Percentiles rank a stretch among this genome's conserved stretches.
Conservation (phyloP, 2,797 vertebrate genomes). For the Delichon dasypus region DNA sequence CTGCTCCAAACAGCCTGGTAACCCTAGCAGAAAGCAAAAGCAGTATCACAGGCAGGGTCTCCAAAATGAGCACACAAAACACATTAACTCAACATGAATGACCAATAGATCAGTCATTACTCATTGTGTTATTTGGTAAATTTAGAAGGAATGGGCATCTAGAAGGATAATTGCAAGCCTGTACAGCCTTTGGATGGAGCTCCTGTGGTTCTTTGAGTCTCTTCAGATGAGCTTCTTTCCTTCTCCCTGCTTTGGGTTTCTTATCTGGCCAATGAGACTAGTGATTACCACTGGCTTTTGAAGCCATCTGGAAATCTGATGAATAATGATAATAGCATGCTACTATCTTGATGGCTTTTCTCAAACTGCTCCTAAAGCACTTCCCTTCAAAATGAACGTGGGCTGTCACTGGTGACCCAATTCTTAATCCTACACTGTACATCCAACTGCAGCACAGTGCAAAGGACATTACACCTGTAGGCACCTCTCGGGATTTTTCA, state of each 20-base stretch:
- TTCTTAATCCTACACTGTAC: neutral
- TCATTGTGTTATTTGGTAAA: neutral
- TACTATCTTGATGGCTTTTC: neutral
- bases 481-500: neutral
- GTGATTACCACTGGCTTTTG: neutral
- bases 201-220: neutral
- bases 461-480: neutral
- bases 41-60: neutral
- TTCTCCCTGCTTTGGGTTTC: neutral
- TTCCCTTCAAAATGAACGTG: neutral
- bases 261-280: neutral
- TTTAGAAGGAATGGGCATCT: neutral
- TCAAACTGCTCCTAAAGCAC: neutral
- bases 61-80: neutral
- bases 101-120: neutral
- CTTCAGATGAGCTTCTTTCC: neutral
- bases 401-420: neutral
- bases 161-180: neutral
- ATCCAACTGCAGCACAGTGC: neutral
- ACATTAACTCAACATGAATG: neutral
- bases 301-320: conserved; percentile 31
- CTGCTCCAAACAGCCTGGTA: neutral
- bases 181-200: neutral
- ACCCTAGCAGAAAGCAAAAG: neutral
- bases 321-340: neutral